phyloP scores from a whole-genome alignment of 2,797 vertebrate species.

The Sebastes oblongus region DNA sequence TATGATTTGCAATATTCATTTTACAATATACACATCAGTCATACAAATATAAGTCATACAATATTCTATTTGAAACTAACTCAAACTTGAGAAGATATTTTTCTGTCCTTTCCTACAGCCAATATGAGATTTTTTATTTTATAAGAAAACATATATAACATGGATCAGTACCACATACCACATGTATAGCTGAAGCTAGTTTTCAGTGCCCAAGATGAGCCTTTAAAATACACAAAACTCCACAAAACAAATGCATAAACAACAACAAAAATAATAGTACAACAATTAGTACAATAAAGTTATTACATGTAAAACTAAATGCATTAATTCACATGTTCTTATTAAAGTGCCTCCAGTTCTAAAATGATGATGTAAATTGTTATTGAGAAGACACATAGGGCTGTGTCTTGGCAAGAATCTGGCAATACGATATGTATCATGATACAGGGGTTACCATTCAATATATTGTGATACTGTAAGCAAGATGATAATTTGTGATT shows the following conservation, averaged over 20 bases:
- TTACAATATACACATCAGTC: too few species aligned
- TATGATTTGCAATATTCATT: too few species aligned
- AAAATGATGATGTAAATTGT: not conserved
- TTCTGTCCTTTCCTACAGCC: too few species aligned
- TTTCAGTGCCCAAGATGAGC: not conserved
- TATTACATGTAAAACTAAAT: not conserved
- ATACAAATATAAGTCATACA: too few species aligned
- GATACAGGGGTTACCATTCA: too few species aligned
- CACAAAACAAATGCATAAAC: not conserved
- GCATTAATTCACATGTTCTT: not conserved
- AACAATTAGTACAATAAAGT: not conserved
- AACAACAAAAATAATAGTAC: not conserved
- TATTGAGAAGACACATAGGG: not conserved
- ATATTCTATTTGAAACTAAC: too few species aligned
- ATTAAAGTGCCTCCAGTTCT: not conserved
- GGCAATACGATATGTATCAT: too few species aligned
- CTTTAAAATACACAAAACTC: not conserved
- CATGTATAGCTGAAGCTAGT: too few species aligned
- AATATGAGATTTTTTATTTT: not conserved
- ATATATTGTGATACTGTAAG: too few species aligned
- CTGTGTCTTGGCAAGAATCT: too few species aligned
- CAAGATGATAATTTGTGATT: too few species aligned
- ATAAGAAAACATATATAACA: not conserved
- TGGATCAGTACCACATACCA: not conserved
- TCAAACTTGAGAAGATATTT: too few species aligned